Conservation (phyloP, 2,797 vertebrate species). For the Pseudochaenichthys georgianus region DNA sequence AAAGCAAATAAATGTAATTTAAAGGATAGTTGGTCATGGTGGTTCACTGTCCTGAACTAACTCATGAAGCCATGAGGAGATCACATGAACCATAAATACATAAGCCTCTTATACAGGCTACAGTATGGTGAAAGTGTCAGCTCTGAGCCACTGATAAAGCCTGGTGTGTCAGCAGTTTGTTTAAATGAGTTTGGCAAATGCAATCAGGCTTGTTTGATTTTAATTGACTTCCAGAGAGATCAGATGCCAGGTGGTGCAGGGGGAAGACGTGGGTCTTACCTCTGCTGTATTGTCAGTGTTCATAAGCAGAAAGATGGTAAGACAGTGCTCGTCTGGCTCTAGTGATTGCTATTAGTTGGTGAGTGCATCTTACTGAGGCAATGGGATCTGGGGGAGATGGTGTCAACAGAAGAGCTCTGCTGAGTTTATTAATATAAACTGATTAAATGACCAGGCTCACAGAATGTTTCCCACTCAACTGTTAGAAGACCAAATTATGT, state of each 20-base stretch:
- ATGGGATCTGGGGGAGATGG: neutral
- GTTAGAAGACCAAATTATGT: too few species aligned
- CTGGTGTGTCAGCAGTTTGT: conserved; percentile 45
- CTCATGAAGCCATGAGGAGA: conserved; percentile 29
- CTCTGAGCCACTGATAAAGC: conserved; percentile 28
- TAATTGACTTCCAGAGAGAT: neutral
- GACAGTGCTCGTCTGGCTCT: neutral
- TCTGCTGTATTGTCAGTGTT: neutral
- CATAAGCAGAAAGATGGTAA: neutral
- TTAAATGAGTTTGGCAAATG: conserved; percentile 41
- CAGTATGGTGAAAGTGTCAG: conserved; percentile 38
- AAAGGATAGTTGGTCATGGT: neutral
- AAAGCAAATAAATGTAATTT: conserved; percentile 9
- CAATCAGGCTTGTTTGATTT: conserved; percentile 20
- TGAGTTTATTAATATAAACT: neutral
- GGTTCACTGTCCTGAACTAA: conserved; percentile 8
- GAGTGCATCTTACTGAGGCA: neutral
- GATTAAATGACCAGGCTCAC: too few species aligned
- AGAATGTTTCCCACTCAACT: too few species aligned
- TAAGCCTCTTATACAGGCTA: conserved; percentile 59
- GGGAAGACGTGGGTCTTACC: neutral
- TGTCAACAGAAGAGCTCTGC: neutral
- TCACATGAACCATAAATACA: conserved; percentile 49
- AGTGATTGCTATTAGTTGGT: neutral
- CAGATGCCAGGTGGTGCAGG: neutral